Percentiles rank a stretch among this genome's conserved stretches.
Evolutionary conservation across 2,797 vertebrate species (phyloP).

Genomic region (Typhlichthys subterraneus): DNA sequence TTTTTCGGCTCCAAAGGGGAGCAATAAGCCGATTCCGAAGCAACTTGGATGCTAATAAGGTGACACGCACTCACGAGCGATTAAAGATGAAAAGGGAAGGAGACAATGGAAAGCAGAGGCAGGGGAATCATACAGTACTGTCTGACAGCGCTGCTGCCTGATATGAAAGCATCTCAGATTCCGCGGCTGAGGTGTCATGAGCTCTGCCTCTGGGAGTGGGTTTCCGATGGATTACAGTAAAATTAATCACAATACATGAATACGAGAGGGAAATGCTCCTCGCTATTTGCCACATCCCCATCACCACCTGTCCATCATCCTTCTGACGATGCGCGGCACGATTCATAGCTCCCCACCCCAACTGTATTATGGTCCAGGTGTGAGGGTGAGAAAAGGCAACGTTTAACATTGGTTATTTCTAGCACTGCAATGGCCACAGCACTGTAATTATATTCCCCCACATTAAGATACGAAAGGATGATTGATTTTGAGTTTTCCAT

Average conservation of each 20-base stretch:
- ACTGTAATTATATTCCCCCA: slow-evolving; percentile 4
- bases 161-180: slow-evolving; percentile 70
- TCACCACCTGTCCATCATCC: slow-evolving; percentile 66
- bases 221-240: slow-evolving; percentile 63
- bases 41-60: slow-evolving; percentile 68
- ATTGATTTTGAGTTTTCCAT: slow-evolving; percentile 16
- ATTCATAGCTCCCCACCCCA: slow-evolving; percentile 7
- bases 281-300: slow-evolving; percentile 56
- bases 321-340: slow-evolving; percentile 24
- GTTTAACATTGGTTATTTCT: slow-evolving; percentile 11
- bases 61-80: slow-evolving; percentile 51
- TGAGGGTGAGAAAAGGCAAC: slow-evolving; percentile 5
- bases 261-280: slow-evolving; percentile 52
- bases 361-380: slow-evolving; percentile 16
- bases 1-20: slow-evolving; percentile 16
- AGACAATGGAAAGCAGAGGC: slow-evolving; percentile 54
- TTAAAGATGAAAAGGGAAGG: slow-evolving; percentile 74
- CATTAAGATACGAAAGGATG: slow-evolving; percentile 18
- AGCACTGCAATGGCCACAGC: slow-evolving; percentile 9
- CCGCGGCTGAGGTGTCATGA: slow-evolving; percentile 57
- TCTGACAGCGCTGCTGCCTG: slow-evolving; percentile 61
- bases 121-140: slow-evolving; percentile 59
- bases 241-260: slow-evolving; percentile 73
- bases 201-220: slow-evolving; percentile 62
- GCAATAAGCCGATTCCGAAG: slow-evolving; percentile 47